A percentile compares a stretch with the other conserved stretches of the same genome.
Conservation (phyloP, 2,888 invertebrate genomes). For the Cheiracanthium punctorium region DNA sequence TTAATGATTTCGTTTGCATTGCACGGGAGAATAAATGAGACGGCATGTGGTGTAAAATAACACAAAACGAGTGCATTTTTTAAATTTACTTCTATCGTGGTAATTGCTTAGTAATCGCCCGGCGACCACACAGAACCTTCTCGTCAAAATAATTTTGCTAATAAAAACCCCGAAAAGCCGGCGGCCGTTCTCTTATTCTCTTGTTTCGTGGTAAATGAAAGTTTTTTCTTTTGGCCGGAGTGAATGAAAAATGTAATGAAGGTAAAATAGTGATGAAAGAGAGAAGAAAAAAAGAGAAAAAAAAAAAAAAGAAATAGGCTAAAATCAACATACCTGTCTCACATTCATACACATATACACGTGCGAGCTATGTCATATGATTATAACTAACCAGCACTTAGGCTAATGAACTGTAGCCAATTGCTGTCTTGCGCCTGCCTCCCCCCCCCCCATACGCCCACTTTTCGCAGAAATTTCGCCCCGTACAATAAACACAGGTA, state of each 20-base stretch:
- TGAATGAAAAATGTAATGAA: conserved; percentile 25
- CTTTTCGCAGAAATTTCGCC: conserved; percentile 56
- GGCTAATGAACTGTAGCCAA: conserved; percentile 66
- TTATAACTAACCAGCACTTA: conserved; percentile 63
- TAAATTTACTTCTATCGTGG: background rate
- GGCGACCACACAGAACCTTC: background rate
- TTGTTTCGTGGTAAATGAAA: background rate
- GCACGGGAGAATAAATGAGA: no score
- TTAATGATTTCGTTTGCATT: no score
- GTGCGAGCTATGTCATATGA: conserved; percentile 36
- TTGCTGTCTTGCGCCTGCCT: conserved; percentile 23
- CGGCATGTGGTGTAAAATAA: no score
- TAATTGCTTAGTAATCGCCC: conserved; percentile 2
- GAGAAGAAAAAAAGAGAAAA: conserved; percentile 11
- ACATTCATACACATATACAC: conserved; percentile 41
- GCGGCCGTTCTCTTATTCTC: background rate
- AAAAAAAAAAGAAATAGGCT: conserved; percentile 13
- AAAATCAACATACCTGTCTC: conserved; percentile 60
- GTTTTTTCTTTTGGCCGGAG: background rate
- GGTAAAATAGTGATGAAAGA: conserved; percentile 30
- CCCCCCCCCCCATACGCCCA: conserved; percentile 6
- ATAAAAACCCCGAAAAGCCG: background rate
- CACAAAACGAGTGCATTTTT: no score
- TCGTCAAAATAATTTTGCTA: background rate
- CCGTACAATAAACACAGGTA: conserved; percentile 61